Evolutionary conservation across 2,113 vertebrate species (phyloP), one percentile per base, ranked within the genome.

Genomic region (Osmerus mordax): DNA sequence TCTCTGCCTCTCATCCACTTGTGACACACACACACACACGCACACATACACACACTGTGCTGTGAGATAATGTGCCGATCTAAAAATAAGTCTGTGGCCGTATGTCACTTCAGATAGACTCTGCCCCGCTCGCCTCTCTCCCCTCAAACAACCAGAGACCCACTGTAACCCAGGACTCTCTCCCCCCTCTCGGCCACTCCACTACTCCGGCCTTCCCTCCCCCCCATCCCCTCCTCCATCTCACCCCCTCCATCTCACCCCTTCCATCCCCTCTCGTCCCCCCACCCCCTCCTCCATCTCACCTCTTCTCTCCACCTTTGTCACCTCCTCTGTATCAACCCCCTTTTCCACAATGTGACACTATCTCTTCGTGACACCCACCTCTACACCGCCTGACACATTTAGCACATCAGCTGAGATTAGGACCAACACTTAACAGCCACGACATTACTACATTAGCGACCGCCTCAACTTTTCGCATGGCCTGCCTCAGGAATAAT

Each of bases 71-170:
- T 88, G 86, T 70, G 73, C 58, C n/a, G 25, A 67, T 84, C 84
- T 89, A 89, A 89, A 89, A 91, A 91, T 89, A 91, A 88, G 89
- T 86, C 86, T 78, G 84, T 76, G 85, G 76, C 86, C 76, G 2
- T 75, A 78, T 90, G 88, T 89, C 89, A 90, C 88, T 86, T 89
- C 84, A 86, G 86, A 89, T 90, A 83, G 69, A 84, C 79, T 71
- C 21, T 69, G 70, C 71, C 36, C n/a, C 41, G 66, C 18, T 25
- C 51, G 28, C 41, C 74, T 63, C 77, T 58, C 72, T 16, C 65
- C 51, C 63, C 73, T 76, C 56, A 68, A 65, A 65, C 19, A 51
- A 19, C 36, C n/a, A 19, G 23, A 65, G 41, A 18, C 15, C 15
- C 55, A 8, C n/a, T 19, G 16, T 4, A 56, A 56, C 55, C 3